Conservation (phyloP, 2,888 invertebrate species). For the Ischnus inquisitorius region DNA sequence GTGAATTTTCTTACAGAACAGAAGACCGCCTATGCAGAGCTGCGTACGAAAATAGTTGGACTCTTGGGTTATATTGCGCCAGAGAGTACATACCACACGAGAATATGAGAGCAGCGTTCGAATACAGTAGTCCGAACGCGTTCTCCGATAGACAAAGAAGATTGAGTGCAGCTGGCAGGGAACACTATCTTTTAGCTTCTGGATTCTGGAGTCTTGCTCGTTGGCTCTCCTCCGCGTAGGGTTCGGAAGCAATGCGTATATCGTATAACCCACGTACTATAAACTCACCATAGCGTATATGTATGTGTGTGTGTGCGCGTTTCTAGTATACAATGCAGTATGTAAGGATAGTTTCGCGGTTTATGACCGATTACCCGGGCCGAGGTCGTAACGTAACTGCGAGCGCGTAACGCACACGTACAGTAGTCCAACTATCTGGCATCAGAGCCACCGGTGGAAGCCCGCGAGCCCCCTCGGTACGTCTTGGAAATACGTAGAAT, state of each 20-base stretch:
- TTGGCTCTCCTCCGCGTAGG: constrained; percentile 37
- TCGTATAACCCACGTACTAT: constrained; percentile 39
- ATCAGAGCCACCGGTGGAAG: neutral
- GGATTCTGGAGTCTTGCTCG: constrained; percentile 44
- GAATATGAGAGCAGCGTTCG: neutral
- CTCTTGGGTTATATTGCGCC: too few relatives aligned
- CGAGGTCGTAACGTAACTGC: constrained; percentile 73
- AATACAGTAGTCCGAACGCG: constrained; percentile 4
- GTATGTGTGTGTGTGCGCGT: neutral
- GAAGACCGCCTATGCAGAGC: neutral
- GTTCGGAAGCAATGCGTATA: constrained; percentile 66
- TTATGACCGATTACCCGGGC: constrained; percentile 80
- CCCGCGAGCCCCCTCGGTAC: constrained; percentile 17
- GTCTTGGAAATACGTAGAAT: constrained; percentile 60
- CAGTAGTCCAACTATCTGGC: constrained; percentile 50
- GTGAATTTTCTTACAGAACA: neutral
- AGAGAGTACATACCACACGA: neutral
- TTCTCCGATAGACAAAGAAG: constrained; percentile 82
- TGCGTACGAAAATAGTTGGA: neutral
- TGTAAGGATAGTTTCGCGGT: constrained; percentile 78
- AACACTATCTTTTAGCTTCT: constrained; percentile 56
- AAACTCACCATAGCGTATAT: neutral
- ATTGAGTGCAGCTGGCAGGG: constrained; percentile 81
- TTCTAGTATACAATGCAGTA: constrained; percentile 57
- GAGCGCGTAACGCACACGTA: constrained; percentile 72